Evolutionary conservation across 2,888 invertebrate species (phyloP).

Genomic region (Chamaedrilus cognettii): DNA sequence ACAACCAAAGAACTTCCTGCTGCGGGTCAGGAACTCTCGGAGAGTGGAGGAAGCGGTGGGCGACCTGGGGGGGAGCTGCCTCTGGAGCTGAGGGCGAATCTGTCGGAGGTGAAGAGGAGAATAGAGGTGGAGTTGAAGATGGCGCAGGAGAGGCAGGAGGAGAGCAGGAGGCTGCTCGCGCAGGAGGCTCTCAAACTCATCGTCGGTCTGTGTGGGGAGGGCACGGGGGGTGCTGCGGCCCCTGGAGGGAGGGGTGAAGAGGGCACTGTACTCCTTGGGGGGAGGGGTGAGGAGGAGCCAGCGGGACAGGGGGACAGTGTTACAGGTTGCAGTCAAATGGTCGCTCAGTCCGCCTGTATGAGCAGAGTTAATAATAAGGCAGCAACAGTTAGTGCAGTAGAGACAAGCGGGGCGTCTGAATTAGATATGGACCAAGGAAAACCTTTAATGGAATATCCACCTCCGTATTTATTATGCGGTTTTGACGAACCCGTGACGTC

Average conservation of each 20-base stretch:
- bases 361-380: background rate
- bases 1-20: conserved; percentile 23
- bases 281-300: too few species aligned
- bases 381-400: background rate
- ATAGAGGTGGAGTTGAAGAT: conserved; percentile 82
- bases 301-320: too few species aligned
- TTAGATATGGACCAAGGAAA: too few species aligned
- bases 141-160: conserved; percentile 82
- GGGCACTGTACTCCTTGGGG: too few species aligned
- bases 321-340: too few species aligned
- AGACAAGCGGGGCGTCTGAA: too few species aligned
- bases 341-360: background rate
- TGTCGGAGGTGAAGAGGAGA: conserved; percentile 90
- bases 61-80: conserved; percentile 84
- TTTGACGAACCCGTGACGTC: too few species aligned
- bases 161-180: conserved; percentile 89
- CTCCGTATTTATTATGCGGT: too few species aligned
- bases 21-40: conserved; percentile 73
- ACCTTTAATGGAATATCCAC: too few species aligned
- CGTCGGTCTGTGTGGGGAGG: background rate
- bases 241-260: too few species aligned
- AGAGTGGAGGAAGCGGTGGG: conserved; percentile 96
- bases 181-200: conserved; percentile 69
- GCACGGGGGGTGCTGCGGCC: too few species aligned
- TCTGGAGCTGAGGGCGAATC: conserved; percentile 89